phyloP scores from a whole-genome alignment of 2,113 vertebrate species.

The Sisor rabdophorus region DNA sequence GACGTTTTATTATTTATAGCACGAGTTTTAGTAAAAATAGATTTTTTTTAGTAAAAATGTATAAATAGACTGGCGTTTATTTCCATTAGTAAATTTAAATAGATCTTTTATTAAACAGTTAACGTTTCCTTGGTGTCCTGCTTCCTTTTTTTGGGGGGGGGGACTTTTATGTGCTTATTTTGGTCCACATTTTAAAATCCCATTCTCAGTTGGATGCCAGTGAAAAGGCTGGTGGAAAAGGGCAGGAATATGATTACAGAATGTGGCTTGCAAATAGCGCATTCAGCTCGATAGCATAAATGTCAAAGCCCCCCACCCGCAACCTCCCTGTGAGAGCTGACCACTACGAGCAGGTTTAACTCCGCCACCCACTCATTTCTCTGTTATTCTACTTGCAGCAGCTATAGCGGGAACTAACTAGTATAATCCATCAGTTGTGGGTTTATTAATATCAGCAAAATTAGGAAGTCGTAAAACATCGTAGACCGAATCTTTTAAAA shows the following conservation, averaged over 20 bases:
- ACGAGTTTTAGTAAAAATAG: neutral
- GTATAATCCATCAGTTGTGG: constrained; percentile 32
- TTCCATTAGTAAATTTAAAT: neutral
- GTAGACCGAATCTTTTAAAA: too few relatives aligned
- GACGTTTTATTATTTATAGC: neutral
- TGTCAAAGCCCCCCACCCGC: constrained; percentile 29
- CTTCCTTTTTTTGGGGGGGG: neutral
- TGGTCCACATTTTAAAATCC: neutral
- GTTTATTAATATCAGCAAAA: neutral
- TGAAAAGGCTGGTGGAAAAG: constrained; percentile 14
- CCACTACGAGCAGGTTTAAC: constrained; percentile 61
- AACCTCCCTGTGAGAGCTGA: constrained; percentile 46
- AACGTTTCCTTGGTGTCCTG: neutral
- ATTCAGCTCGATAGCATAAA: constrained; percentile 33
- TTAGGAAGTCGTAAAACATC: neutral
- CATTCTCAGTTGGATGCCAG: constrained; percentile 18
- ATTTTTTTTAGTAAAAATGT: neutral
- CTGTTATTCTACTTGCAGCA: constrained; percentile 61
- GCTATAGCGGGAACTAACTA: neutral
- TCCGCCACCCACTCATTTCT: constrained; percentile 60
- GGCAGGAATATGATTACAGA: constrained; percentile 30
- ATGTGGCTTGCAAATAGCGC: constrained; percentile 23
- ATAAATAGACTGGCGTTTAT: neutral
- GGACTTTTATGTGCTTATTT: neutral
- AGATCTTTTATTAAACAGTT: neutral